Evolutionary conservation across 2,888 invertebrate genomes (phyloP), one percentile per base, ranked within the genome.

Genomic region (Brachycybe producta): DNA sequence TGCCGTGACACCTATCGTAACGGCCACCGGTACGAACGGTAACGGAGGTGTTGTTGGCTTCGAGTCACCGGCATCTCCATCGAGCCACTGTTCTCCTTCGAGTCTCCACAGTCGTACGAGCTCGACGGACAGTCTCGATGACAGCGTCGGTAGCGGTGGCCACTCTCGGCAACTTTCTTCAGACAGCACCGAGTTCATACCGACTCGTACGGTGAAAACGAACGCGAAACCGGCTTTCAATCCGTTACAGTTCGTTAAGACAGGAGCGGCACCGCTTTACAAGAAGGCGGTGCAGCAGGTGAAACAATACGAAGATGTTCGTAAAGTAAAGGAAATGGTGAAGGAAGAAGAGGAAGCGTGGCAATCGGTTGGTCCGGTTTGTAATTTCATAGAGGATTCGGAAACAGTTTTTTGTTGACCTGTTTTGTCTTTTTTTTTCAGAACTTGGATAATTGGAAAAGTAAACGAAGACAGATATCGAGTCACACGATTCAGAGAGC

Each of bases 361-460:
- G 88, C 88, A 88, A 72, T 82, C 83, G 74, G 87, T 87, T 69
- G 77, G 80, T 51, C n/a, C 56, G 57, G 3, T 26, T n/a, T 24
- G 17, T 8, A 26, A 42, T 4, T 42, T 3, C 27, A 11, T 24
- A 2, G 5, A 42, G 27, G 3, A 21, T 26, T 4, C 13, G 27
- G 19, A 42, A 44, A 44, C 8, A 8, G 11, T 7, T 30, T 44
- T 30, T 2, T 30, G 19, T n/a, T 4, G 24, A 26, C 15, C 19
- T 39, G 15, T 3, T 23, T 39, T 39, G 15, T 3, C 15, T 24
- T 24, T 41, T 7, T 4, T 24, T 41, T 15, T 41, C 69, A 88
- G 87, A 88, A 88, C 72, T 74, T 88, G 71, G 87, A 88, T 71
- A 87, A 83, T 69, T 88, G 88, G 91, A 91, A 91, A 73, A 84